Percentiles rank a stretch among this genome's conserved stretches.
These are phyloP conservation scores for Drosophila infuscata DNA, from an alignment of 2,888 invertebrate genomes.

Conservation along the genomic window DNA sequence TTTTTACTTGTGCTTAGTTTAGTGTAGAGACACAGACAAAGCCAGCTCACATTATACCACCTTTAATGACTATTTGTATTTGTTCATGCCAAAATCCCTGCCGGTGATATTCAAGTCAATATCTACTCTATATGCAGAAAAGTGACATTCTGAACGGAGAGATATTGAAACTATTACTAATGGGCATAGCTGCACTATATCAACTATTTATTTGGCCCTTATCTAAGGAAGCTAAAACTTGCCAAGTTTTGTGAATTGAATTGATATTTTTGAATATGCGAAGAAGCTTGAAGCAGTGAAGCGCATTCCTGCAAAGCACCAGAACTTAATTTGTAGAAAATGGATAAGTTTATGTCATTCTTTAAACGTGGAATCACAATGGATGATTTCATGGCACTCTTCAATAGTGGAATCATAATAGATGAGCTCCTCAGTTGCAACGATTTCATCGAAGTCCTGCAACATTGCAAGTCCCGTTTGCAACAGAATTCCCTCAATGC, in stretches of 20 bases:
- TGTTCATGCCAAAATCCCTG: no score
- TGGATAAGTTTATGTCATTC: constrained; percentile 25
- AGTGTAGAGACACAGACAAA: constrained; percentile 13
- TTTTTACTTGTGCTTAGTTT: constrained; percentile 43
- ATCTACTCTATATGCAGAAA: constrained; percentile 35
- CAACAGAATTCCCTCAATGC: not conserved
- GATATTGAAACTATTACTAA: constrained; percentile 21
- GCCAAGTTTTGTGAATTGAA: constrained; percentile 34
- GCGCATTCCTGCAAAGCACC: constrained; percentile 28
- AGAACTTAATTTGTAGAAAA: not conserved
- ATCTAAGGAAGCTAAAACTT: constrained; percentile 25
- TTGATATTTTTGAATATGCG: constrained; percentile 35
- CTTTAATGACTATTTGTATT: no score
- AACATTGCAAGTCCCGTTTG: constrained; percentile 6
- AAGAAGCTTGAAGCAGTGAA: not conserved
- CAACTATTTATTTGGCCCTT: constrained; percentile 38
- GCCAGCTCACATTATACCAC: constrained; percentile 39
- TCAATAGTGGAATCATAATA: constrained; percentile 12
- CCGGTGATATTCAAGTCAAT: constrained; percentile 40
- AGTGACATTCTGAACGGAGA: constrained; percentile 12
- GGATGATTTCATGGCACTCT: constrained; percentile 47
- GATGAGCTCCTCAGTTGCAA: constrained; percentile 16
- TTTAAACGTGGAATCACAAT: not conserved
- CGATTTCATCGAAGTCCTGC: constrained; percentile 32
- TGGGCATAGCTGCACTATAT: constrained; percentile 22